Conservation (phyloP, 2,888 invertebrate genomes). For the Hanleya hanleyi region DNA sequence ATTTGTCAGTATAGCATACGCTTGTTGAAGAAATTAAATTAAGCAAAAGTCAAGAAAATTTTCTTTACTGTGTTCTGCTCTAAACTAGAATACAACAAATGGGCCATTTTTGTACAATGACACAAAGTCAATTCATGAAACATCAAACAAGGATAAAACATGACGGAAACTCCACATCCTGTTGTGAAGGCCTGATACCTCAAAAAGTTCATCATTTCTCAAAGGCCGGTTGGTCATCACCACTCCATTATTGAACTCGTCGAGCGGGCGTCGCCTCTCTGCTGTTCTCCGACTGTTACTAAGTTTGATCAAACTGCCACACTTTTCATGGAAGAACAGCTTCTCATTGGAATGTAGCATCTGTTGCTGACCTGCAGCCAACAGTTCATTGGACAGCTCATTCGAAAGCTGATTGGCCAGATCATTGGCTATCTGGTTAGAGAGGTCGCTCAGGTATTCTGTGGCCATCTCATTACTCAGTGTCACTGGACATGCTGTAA, state of each 20-base stretch:
- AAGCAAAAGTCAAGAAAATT: too few species aligned
- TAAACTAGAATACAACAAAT: too few species aligned
- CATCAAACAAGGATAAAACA: too few species aligned
- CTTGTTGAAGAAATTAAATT: too few species aligned
- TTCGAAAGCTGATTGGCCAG: conserved; percentile 64
- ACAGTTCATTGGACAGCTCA: conserved; percentile 58
- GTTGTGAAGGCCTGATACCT: conserved; percentile 61
- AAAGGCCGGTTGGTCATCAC: conserved; percentile 72
- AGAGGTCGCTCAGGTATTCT: conserved; percentile 61
- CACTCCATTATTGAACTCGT: conserved; percentile 73
- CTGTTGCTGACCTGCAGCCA: conserved; percentile 31
- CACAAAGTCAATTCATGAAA: too few species aligned
- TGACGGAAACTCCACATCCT: too few species aligned
- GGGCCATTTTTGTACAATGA: too few species aligned
- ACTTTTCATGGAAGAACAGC: conserved; percentile 89
- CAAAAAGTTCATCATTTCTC: conserved; percentile 71
- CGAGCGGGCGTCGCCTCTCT: conserved; percentile 68
- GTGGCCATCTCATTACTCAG: conserved; percentile 33
- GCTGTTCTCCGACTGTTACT: conserved; percentile 65
- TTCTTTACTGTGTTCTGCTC: too few species aligned
- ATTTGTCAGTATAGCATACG: too few species aligned
- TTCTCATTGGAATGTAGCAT: conserved; percentile 50
- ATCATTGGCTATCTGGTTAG: conserved; percentile 62
- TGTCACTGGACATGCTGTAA: not conserved
- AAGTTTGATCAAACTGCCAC: conserved; percentile 88